Evolutionary conservation across 2,797 vertebrate species (phyloP).

Genomic region (Anableps anableps): DNA sequence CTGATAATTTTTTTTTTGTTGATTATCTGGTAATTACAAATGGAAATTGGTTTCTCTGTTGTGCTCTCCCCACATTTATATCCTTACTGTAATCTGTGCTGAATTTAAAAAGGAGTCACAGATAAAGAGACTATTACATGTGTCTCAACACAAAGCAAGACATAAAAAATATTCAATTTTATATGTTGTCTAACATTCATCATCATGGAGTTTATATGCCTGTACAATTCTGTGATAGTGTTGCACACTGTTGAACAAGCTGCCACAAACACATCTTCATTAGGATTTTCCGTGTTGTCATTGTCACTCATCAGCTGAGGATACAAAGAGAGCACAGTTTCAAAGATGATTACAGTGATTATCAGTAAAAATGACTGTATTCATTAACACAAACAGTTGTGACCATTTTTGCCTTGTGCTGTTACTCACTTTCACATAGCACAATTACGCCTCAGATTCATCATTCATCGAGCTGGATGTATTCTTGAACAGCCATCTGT

Average conservation of each 20-base stretch:
- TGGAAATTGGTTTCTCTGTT: neutral
- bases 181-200: slow-evolving; percentile 8
- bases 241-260: neutral
- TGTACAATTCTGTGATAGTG: neutral
- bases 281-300: slow-evolving; percentile 16
- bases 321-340: slow-evolving; percentile 22
- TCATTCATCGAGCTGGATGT: neutral
- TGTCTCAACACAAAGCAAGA: neutral
- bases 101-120: neutral
- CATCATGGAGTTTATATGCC: slow-evolving; percentile 6
- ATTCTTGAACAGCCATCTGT: slow-evolving; percentile 69
- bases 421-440: slow-evolving; percentile 38
- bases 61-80: neutral
- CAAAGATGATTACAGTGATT: neutral
- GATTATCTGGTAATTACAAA: neutral
- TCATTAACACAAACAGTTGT: neutral
- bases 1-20: neutral
- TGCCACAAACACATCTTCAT: slow-evolving; percentile 28
- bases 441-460: slow-evolving; percentile 53
- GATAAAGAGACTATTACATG: neutral
- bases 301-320: slow-evolving; percentile 33
- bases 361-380: neutral
- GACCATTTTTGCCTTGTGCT: neutral
- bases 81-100: neutral
- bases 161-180: neutral